Evolutionary conservation across 2,797 vertebrate species (phyloP), one percentile per base, ranked within the genome.

Genomic region (Decapterus maruadsi): DNA sequence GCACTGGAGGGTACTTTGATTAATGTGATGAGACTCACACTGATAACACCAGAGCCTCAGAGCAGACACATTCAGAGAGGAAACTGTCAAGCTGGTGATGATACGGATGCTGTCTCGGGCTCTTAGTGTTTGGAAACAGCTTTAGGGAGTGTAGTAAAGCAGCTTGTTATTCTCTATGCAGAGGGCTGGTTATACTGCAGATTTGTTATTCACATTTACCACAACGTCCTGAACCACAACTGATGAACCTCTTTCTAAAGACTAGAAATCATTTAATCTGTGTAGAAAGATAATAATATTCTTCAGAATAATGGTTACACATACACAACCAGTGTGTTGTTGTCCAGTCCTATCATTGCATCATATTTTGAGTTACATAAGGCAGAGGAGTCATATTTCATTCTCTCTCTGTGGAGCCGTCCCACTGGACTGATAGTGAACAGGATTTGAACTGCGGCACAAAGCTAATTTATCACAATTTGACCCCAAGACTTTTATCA

Each of bases 21-120:
- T 91, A 88, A 93, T 91, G 82, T 50, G 68, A 85, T 67, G 76
- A 87, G 86, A 84, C 79, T 89, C 84, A 83, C 50, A 69, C 86
- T 88, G 89, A 92, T 91, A 91, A 91, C 85, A 87, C 72, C 58
- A 77, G 63, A 85, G 86, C 75, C 83, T 71, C 72, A 71, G 76
- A 87, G 84, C 79, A 77, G 79, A 79, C 56, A 64, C 65, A 62
- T 56, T 75, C 65, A 80, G 5, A 50, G 10, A 56, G 68, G 73
- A 87, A 83, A 75, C 69, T 65, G 82, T 73, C 83, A 74, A 50
- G 61, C 38, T 5, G 12, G 58, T 57, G 80, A 74, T 81, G 60
- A 75, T 57, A 60, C 51, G 36, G 78, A 75, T 55, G 71, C 53
- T 65, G 70, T 75, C 59, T 78, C 63, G 55, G 65, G 55, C 69